Conservation (phyloP, 2,888 invertebrate genomes). For the Agrilus cyanescens region DNA sequence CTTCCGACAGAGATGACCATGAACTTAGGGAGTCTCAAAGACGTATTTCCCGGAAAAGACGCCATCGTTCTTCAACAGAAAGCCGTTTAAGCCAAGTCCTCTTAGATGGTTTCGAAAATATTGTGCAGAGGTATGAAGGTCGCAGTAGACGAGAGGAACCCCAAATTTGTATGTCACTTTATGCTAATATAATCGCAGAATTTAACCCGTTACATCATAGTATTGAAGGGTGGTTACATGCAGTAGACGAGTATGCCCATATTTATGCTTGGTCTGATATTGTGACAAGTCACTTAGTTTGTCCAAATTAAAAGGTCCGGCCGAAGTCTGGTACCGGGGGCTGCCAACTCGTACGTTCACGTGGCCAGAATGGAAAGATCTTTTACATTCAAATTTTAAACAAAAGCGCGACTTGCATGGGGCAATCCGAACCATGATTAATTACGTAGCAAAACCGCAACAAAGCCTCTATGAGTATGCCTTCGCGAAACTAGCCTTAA, state of each 20-base stretch:
- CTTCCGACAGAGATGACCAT: too few species aligned
- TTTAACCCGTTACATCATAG: not conserved
- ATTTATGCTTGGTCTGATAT: not conserved
- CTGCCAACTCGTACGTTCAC: too few species aligned
- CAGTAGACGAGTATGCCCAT: not conserved
- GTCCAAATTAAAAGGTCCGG: not conserved
- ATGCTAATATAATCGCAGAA: not conserved
- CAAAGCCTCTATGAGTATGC: not conserved
- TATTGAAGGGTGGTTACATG: not conserved
- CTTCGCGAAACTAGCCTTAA: not conserved
- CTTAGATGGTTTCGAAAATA: too few species aligned
- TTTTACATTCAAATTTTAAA: too few species aligned
- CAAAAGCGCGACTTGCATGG: not conserved
- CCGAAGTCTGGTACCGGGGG: too few species aligned
- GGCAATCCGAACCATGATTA: not conserved
- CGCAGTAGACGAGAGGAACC: too few species aligned
- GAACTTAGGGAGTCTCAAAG: too few species aligned
- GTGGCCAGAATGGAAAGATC: too few species aligned
- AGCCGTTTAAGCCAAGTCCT: too few species aligned
- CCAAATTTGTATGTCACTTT: not conserved
- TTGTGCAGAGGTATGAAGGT: too few species aligned
- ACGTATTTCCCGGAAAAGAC: too few species aligned
- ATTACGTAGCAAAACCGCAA: not conserved
- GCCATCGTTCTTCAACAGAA: too few species aligned
- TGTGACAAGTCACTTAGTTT: not conserved